Base-by-base conservation (phyloP, 2,113 vertebrate species). In the Tragelaphus buxtoni region DNA sequence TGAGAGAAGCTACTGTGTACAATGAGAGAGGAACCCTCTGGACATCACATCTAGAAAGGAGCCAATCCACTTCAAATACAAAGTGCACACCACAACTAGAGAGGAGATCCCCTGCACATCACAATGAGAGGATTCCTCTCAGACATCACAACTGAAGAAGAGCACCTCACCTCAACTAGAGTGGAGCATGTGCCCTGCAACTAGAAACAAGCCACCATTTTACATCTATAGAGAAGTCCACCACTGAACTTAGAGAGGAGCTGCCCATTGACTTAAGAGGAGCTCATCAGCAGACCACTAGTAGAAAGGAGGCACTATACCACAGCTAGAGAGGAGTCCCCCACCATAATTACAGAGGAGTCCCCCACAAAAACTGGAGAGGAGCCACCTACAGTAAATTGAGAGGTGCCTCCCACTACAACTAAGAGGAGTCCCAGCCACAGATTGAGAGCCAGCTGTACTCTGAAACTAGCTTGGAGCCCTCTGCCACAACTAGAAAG, bases 161-260 rank as follows among this genome's bases (percentile, higher is more conserved):
- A 65, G 32, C 32, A n/a, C 8, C 63, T n/a, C 63, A 65, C 8
- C 63, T 9, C 63, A 65, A 35, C 8, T 35, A 20, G 17, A 35
- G 32, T 9, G 17, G 32, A 35, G 16, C 61, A 4, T 65, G 61
- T 4, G 4, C 61, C n/a, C 7, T 65, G 7, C 61, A 65, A 4
- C 16, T 18, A 65, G 32, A 18, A 65, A 18, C 7, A 65, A 32
- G 61, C 16, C 61, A 9, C 32, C 16, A 9, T 65, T 18, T n/a
- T 9, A 65, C 3, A n/a, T 17, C 32, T n/a, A n/a, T n/a, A 65
- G 32, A 65, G 14, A 17, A 65, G 16, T n/a, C 61, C 61, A 65
- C 61, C 61, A 65, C 32, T 0, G 0, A 17, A 65, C 7, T 4
- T n/a, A 9, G 14, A 18, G 32, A 65, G 32, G 1, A 65, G 4